phyloP scores from a whole-genome alignment of 64 coral and sea anemone genomes.

The Orbicella faveolata region DNA sequence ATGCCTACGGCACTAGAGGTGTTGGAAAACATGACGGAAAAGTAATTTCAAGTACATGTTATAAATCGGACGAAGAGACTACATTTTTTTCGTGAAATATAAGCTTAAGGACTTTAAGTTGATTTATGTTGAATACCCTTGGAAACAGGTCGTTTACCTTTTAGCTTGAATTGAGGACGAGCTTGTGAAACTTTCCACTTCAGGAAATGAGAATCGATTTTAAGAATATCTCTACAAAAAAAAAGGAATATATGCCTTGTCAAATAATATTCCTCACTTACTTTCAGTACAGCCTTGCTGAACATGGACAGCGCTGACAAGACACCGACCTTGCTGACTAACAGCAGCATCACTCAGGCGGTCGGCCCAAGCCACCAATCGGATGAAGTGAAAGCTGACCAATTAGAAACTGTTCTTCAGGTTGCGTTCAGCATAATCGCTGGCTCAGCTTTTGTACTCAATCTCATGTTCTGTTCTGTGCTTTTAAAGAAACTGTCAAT shows the following conservation, averaged over 20 bases:
- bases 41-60: no score
- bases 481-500: slow-evolving; percentile 17
- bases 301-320: background rate
- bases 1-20: no score
- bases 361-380: background rate
- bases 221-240: background rate
- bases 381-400: background rate
- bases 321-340: background rate
- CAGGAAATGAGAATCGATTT: background rate
- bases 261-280: background rate
- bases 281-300: background rate
- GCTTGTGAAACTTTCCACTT: background rate
- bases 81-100: no score
- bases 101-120: no score
- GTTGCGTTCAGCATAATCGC: slow-evolving; percentile 20
- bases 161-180: no score
- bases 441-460: slow-evolving; percentile 15
- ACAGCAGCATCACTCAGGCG: background rate
- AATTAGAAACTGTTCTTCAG: background rate
- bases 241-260: no score
- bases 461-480: slow-evolving; percentile 26
- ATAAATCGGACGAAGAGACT: no score
- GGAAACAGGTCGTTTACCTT: no score
- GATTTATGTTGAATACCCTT: no score
- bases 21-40: no score